Evolutionary conservation across 2,888 invertebrate genomes (phyloP).

Genomic region (Eupithecia exiguata): DNA sequence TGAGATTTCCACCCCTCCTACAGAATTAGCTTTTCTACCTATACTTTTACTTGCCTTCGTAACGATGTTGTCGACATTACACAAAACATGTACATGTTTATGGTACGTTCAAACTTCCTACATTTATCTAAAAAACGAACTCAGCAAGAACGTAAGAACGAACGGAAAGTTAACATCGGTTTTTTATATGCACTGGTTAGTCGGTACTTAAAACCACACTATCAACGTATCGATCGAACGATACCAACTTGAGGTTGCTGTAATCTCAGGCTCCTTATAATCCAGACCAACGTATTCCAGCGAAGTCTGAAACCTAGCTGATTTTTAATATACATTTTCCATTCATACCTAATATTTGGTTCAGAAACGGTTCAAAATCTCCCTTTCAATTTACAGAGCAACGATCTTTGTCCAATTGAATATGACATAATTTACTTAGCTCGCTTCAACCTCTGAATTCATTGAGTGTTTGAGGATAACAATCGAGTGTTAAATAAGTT

Average conservation of each 20-base stretch:
- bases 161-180: too few relatives aligned
- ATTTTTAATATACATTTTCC: not conserved
- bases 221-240: not conserved
- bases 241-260: not conserved
- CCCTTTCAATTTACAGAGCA: conserved; percentile 12
- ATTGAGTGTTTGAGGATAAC: conserved; percentile 14
- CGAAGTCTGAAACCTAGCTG: not conserved
- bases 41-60: not conserved
- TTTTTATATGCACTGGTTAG: not conserved
- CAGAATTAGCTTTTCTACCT: not conserved
- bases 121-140: not conserved
- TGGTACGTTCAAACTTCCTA: not conserved
- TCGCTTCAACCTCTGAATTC: conserved; percentile 13
- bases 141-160: not conserved
- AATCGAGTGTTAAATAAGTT: conserved; percentile 17
- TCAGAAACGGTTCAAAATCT: conserved; percentile 7
- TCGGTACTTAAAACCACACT: not conserved
- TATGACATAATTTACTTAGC: not conserved
- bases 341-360: not conserved
- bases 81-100: not conserved
- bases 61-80: not conserved
- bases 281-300: not conserved
- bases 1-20: not conserved
- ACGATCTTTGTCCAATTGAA: conserved; percentile 8
- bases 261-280: not conserved